Percentiles rank a stretch among this genome's conserved stretches.
phyloP scores from a whole-genome alignment of 2,797 vertebrate species.

The Lacerta bilineata region DNA sequence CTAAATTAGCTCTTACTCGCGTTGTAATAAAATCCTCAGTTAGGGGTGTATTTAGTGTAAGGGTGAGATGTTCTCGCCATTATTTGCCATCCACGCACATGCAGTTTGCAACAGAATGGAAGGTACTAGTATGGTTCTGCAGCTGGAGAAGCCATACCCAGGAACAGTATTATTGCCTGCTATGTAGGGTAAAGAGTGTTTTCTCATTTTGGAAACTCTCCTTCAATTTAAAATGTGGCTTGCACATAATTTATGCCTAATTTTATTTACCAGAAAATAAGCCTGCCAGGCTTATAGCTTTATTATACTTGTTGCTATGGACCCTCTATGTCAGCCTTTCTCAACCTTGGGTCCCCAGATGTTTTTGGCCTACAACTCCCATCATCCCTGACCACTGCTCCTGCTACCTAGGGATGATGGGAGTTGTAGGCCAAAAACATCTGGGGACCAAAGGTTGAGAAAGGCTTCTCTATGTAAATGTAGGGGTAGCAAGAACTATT shows the following conservation, averaged over 20 bases:
- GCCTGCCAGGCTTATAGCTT: neutral
- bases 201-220: slow-evolving; percentile 62
- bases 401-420: too few relatives aligned
- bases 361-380: too few relatives aligned
- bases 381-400: too few relatives aligned
- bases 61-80: slow-evolving; percentile 43
- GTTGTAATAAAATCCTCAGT: rapidly evolving
- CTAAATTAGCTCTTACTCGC: neutral
- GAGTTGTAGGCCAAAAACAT: too few relatives aligned
- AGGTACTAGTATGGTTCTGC: slow-evolving; percentile 46
- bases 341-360: too few relatives aligned
- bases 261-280: neutral
- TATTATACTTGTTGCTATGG: neutral
- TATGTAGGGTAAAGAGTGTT: slow-evolving; percentile 65
- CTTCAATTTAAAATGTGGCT: slow-evolving; percentile 43
- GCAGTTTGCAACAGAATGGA: slow-evolving; percentile 37
- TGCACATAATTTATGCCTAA: slow-evolving; percentile 16
- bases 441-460: too few relatives aligned
- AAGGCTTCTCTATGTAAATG: neutral
- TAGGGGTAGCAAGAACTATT: neutral
- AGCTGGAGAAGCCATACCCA: slow-evolving; percentile 40
- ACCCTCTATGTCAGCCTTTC: neutral
- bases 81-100: slow-evolving; percentile 30
- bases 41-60: slow-evolving; percentile 12
- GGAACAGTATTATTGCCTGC: slow-evolving; percentile 69